Conservation (phyloP, 2,113 vertebrate species). For the Onychorhynchus coronatus region DNA sequence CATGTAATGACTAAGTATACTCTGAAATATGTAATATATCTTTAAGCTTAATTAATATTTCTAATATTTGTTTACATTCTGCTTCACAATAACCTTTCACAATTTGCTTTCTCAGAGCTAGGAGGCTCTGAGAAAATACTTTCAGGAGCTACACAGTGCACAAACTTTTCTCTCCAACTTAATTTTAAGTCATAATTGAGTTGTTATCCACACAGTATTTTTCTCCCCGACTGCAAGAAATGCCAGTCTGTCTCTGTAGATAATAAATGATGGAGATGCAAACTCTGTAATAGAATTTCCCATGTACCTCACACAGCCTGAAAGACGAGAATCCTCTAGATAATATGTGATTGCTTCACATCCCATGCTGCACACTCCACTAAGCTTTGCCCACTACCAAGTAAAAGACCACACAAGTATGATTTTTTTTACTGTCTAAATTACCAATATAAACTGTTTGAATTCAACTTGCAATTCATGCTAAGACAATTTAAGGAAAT, state of each 20-base stretch:
- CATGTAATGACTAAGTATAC: background rate
- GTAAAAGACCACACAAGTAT: background rate
- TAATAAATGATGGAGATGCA: conserved; percentile 45
- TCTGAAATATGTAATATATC: background rate
- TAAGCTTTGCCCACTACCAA: background rate
- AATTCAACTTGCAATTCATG: background rate
- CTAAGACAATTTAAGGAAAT: background rate
- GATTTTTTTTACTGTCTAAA: background rate
- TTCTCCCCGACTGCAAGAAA: conserved; percentile 12
- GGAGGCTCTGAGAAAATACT: background rate
- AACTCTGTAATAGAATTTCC: conserved; percentile 46
- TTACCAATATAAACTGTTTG: background rate
- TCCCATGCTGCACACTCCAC: background rate
- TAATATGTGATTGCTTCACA: background rate
- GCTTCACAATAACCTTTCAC: background rate
- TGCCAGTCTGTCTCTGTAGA: background rate
- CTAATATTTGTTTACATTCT: background rate
- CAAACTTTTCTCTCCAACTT: background rate
- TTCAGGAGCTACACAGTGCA: background rate
- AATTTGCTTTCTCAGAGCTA: background rate
- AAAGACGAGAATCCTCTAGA: background rate
- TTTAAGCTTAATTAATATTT: background rate
- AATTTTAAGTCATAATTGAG: conserved; percentile 19
- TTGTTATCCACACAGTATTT: conserved; percentile 23
- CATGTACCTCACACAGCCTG: background rate